Conservation (phyloP, 2,888 invertebrate species). For the Macaria notata region DNA sequence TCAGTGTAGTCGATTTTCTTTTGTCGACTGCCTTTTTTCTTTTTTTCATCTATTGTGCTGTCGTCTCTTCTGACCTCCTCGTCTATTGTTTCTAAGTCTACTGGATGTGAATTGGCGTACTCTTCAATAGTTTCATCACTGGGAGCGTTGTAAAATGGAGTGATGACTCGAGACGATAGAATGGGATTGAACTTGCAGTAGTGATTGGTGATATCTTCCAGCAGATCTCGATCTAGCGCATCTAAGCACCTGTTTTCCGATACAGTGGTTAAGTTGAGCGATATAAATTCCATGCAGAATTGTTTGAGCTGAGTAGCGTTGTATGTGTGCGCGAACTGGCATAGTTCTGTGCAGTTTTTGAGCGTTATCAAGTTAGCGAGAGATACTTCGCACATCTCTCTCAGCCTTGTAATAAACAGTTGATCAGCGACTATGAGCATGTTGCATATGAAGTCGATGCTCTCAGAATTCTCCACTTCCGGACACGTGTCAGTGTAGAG, state of each 20-base stretch:
- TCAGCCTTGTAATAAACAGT: conserved; percentile 86
- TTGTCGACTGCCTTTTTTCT: conserved; percentile 70
- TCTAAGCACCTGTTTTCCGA: conserved; percentile 87
- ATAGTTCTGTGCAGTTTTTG: conserved; percentile 88
- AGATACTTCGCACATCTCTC: conserved; percentile 87
- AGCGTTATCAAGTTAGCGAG: conserved; percentile 85
- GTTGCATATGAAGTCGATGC: conserved; percentile 88
- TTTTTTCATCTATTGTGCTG: conserved; percentile 51
- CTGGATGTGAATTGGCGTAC: conserved; percentile 61
- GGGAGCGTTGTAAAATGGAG: conserved; percentile 85
- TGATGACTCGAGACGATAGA: conserved; percentile 85
- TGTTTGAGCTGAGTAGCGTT: conserved; percentile 88
- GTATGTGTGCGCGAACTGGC: conserved; percentile 89
- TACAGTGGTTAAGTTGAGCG: conserved; percentile 87
- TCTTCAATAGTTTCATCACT: conserved; percentile 80
- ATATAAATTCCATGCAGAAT: conserved; percentile 90
- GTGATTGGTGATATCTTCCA: conserved; percentile 85
- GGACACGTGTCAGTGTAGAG: conserved; percentile 87
- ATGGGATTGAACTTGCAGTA: conserved; percentile 84
- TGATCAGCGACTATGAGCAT: conserved; percentile 91
- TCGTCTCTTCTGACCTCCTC: conserved; percentile 78
- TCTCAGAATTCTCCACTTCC: conserved; percentile 81
- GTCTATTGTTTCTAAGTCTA: conserved; percentile 72
- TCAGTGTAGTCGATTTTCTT: conserved; percentile 75
- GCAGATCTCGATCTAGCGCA: conserved; percentile 80